Evolutionary conservation across 2,797 vertebrate species (phyloP), one percentile per base, ranked within the genome.

Genomic region (Dallia pectoralis): DNA sequence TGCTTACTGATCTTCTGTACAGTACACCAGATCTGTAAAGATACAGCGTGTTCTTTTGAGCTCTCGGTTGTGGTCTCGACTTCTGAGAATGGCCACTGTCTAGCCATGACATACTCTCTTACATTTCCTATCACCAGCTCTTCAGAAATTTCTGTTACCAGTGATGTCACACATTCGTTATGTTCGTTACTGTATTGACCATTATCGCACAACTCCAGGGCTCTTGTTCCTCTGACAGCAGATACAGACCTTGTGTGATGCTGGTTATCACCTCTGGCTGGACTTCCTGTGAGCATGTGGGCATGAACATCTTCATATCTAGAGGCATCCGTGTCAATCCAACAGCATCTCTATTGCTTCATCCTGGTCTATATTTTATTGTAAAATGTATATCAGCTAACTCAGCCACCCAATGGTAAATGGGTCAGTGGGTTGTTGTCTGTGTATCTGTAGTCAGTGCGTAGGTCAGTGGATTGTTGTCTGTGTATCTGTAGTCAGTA

Each of bases 381-480:
- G 36, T 40, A 40, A 40, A 40, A 40, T 40, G 1, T 5, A 40
- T 6, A 9, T 40, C 36, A 40, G 36, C 36, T 7, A 40, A 40
- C 36, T 40, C 36, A 40, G 5, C 36, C 36, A 40, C 36, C 36
- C 36, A 40, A 40, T 7, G 36, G 36, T n/a, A n/a, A n/a, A n/a
- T n/a, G n/a, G n/a, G n/a, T n/a, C n/a, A n/a, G n/a, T 36, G 36
- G 6, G 36, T 3, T 36, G 33, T 36, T 36, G 33, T 36, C 33
- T 3, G 7, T 7, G 3, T 36, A 36, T 3, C 33, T 40, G 36
- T 40, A 6, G 36, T 40, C 36, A 40, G 36, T 40, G 9, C 36
- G 36, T 40, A 40, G 36, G 36, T 40, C 59, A 0, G 79, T 79
- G 0, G 80, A 73, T 9, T 84, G 82, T 32, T 63, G 27, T 49